These are phyloP conservation scores for Anguilla obscura DNA, from an alignment of 2,797 vertebrate species.

Conservation along the genomic window DNA sequence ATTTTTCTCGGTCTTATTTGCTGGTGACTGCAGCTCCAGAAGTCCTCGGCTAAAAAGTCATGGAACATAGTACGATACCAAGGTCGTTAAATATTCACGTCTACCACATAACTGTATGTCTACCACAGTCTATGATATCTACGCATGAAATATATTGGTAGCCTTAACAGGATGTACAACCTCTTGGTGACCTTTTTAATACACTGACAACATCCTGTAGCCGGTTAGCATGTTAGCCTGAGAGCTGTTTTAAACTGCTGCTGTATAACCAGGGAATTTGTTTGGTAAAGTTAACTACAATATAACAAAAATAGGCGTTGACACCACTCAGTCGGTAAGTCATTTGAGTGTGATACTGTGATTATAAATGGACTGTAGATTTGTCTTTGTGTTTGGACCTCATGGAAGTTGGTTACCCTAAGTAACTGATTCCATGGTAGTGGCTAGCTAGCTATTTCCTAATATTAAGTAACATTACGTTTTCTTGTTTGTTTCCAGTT, in stretches of 20 bases:
- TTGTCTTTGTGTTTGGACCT: not conserved
- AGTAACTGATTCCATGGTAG: not conserved
- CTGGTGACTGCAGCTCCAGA: no score
- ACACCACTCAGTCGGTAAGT: no score
- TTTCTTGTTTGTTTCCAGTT: not conserved
- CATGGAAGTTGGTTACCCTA: not conserved
- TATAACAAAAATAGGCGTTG: not conserved
- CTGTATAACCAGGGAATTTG: not conserved
- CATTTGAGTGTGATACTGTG: not conserved
- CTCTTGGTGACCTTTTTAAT: not conserved
- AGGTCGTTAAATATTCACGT: no score
- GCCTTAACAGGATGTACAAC: constrained; percentile 34
- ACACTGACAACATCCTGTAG: not conserved
- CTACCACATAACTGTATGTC: no score
- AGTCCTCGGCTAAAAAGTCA: no score
- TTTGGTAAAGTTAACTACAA: not conserved
- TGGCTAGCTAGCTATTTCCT: not conserved
- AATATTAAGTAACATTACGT: not conserved
- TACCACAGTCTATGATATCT: no score
- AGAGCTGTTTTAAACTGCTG: not conserved
- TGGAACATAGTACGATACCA: no score
- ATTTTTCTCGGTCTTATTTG: no score
- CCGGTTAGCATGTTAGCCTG: not conserved
- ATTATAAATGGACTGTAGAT: not conserved
- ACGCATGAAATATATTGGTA: not conserved